These are phyloP conservation scores for Caenorhabditis macrosperma DNA, from an alignment of 2,888 invertebrate species.

Conservation along the genomic window DNA sequence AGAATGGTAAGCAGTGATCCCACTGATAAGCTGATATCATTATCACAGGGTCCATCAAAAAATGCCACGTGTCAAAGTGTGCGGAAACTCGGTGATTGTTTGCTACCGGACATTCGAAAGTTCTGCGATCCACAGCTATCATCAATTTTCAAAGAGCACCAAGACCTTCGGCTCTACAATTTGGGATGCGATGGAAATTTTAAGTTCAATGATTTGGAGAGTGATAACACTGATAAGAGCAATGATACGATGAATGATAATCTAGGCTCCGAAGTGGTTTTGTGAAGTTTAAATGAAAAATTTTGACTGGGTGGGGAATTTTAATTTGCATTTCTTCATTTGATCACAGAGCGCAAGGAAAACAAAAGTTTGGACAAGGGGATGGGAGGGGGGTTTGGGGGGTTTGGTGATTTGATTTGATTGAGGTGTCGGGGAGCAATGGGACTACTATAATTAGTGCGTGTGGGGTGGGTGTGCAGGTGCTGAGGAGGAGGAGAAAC, in stretches of 20 bases:
- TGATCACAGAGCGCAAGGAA: conserved; percentile 56
- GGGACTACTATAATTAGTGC: conserved; percentile 42
- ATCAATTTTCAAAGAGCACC: conserved; percentile 29
- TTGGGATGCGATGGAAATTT: conserved; percentile 37
- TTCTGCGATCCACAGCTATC: conserved; percentile 5
- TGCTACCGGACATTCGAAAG: conserved; percentile 8
- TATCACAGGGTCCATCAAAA: conserved; percentile 1
- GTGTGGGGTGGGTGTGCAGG: not conserved
- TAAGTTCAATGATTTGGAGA: conserved; percentile 25
- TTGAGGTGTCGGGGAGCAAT: not conserved
- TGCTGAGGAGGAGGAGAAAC: not conserved
- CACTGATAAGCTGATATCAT: not conserved
- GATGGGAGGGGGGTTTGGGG: conserved; percentile 13
- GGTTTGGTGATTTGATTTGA: not conserved
- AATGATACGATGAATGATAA: conserved; percentile 2
- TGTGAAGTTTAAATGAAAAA: not conserved
- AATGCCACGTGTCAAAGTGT: conserved; percentile 11
- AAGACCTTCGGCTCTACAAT: conserved; percentile 22
- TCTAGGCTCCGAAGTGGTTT: not conserved
- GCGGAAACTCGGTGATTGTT: not conserved
- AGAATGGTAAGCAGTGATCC: no score
- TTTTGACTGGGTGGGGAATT: no score
- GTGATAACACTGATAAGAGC: not conserved
- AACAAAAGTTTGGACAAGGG: conserved; percentile 43
- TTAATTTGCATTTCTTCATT: conserved; percentile 53